A percentile compares a stretch with the other conserved stretches of the same genome.
Conservation (phyloP, 2,113 vertebrate species). For the Silurus asotus region DNA sequence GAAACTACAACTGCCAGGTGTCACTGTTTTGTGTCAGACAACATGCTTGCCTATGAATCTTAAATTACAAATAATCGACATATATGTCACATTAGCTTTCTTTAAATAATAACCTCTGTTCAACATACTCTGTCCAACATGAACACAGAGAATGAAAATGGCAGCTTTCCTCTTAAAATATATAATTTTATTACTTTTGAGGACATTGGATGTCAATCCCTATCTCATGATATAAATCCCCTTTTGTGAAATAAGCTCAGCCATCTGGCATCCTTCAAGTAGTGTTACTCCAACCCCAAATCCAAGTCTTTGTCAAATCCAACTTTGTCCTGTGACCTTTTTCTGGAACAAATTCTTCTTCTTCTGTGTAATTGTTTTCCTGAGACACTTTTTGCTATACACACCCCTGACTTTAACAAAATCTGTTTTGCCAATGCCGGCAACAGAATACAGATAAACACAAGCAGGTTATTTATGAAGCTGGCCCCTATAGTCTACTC, state of each 20-base stretch:
- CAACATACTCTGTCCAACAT: not conserved
- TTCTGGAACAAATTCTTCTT: not conserved
- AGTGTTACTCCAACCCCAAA: slow-evolving; percentile 25
- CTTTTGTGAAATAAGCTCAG: not conserved
- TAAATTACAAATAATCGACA: slow-evolving; percentile 1
- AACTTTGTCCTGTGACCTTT: not conserved
- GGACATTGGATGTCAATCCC: slow-evolving; percentile 13
- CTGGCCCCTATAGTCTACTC: not conserved
- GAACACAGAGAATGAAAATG: slow-evolving; percentile 16
- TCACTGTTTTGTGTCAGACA: not conserved
- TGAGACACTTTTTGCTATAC: slow-evolving; percentile 2
- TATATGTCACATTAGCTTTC: not conserved
- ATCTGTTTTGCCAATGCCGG: not conserved
- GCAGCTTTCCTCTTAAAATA: not conserved
- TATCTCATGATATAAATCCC: slow-evolving; percentile 26
- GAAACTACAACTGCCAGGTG: slow-evolving; percentile 2
- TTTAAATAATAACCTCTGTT: not conserved
- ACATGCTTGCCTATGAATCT: not conserved
- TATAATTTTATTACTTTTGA: slow-evolving; percentile 40
- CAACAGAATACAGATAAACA: not conserved
- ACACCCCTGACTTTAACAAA: not conserved
- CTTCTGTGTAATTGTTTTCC: not conserved
- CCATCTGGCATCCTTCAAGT: slow-evolving; percentile 10
- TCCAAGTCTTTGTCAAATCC: slow-evolving; percentile 7
- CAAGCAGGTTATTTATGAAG: not conserved